These are phyloP conservation scores for Ochropacha duplaris DNA, from an alignment of 2,888 invertebrate genomes.

Conservation along the genomic window DNA sequence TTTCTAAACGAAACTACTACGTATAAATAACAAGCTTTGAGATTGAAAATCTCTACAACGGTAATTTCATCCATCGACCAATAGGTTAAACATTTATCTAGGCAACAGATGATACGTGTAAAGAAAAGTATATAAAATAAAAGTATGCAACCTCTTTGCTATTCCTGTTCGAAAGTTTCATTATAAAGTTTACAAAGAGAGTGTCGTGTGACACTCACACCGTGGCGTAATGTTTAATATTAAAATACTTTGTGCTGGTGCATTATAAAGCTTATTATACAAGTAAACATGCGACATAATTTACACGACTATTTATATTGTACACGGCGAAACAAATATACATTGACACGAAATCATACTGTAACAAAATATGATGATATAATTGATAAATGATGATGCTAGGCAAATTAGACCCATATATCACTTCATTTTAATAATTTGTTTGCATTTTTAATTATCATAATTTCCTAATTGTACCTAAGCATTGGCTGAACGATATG, in stretches of 20 bases:
- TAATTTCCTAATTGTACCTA: not conserved
- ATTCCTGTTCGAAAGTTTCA: not conserved
- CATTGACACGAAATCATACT: conserved; percentile 47
- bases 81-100: conserved; percentile 4
- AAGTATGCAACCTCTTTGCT: not conserved
- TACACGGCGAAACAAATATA: conserved; percentile 63
- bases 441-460: too few species aligned
- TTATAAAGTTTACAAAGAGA: not conserved
- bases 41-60: conserved; percentile 1
- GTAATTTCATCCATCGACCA: conserved; percentile 4
- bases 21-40: conserved; percentile 1
- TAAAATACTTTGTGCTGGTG: conserved; percentile 51
- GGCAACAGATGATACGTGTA: not conserved
- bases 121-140: not conserved
- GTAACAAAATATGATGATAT: conserved; percentile 32
- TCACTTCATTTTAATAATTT: too few species aligned
- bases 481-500: not conserved
- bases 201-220: not conserved
- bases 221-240: conserved; percentile 17
- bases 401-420: too few species aligned
- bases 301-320: conserved; percentile 56
- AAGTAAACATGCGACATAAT: conserved; percentile 65
- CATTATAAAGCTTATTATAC: conserved; percentile 61
- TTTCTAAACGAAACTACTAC: conserved; percentile 1
- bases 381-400: too few species aligned